Percentiles rank a stretch among this genome's conserved stretches.
Evolutionary conservation across 2,888 invertebrate genomes (phyloP).

Genomic region (Euzophera pinguis): DNA sequence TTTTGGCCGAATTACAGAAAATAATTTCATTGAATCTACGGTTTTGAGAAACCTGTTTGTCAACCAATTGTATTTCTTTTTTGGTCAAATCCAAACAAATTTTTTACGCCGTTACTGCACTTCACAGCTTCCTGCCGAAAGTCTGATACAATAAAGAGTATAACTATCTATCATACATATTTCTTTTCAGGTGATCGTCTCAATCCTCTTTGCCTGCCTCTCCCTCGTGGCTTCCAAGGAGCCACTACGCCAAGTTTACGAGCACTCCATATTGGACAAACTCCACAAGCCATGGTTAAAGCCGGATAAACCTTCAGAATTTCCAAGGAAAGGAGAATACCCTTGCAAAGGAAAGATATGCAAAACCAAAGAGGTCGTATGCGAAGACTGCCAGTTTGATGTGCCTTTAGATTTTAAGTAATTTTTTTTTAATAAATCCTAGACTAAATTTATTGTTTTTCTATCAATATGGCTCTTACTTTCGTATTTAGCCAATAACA

Average conservation of each 20-base stretch:
- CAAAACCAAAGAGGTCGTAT: constrained; percentile 26
- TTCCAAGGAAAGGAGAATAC: constrained; percentile 49
- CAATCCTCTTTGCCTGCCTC: constrained; percentile 20
- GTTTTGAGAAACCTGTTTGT: no score
- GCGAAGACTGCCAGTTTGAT: constrained; percentile 40
- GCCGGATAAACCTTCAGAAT: constrained; percentile 32
- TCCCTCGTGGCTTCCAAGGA: constrained; percentile 24
- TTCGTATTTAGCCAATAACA: no score
- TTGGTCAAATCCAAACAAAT: no score
- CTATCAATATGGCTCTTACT: no score
- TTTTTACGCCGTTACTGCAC: no score
- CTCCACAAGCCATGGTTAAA: constrained; percentile 46
- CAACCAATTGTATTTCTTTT: no score
- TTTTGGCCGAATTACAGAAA: no score
- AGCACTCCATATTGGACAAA: constrained; percentile 39
- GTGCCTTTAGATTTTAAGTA: constrained; percentile 31
- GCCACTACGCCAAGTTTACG: constrained; percentile 27
- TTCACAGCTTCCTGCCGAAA: no score
- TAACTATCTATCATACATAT: no score
- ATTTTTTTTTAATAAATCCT: no score
- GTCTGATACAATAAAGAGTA: background rate
- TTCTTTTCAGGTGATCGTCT: constrained; percentile 28
- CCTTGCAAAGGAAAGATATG: constrained; percentile 39
- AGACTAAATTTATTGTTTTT: no score
- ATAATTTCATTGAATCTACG: no score